Conservation (phyloP, 2,888 invertebrate genomes). For the Tenthredo livida region DNA sequence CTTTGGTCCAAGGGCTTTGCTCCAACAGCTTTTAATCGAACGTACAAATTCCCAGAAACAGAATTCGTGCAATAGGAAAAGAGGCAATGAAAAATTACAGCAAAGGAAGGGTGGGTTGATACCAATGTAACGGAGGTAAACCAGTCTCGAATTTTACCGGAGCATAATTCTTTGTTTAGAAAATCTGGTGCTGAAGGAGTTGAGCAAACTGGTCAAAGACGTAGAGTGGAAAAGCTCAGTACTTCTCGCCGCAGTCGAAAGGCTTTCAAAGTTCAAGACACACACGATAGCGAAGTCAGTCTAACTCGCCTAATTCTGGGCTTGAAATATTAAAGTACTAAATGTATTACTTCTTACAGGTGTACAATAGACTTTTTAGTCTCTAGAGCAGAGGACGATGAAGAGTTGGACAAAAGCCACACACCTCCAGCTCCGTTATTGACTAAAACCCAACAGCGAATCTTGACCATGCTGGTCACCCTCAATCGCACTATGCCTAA, state of each 20-base stretch:
- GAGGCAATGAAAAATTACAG: constrained; percentile 12
- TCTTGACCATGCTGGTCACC: constrained; percentile 74
- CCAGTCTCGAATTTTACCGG: background rate
- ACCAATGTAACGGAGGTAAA: background rate
- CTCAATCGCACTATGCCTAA: constrained; percentile 70
- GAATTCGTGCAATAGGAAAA: background rate
- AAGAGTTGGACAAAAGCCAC: constrained; percentile 72
- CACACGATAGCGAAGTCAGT: constrained; percentile 67
- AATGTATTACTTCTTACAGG: constrained; percentile 58
- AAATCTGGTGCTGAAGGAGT: constrained; percentile 62
- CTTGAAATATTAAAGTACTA: background rate
- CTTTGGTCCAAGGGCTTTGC: background rate
- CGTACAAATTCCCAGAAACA: background rate
- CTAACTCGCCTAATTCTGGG: background rate
- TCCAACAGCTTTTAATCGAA: background rate
- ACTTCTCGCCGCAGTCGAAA: constrained; percentile 63
- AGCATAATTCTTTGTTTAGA: constrained; percentile 62
- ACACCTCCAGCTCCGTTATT: constrained; percentile 79
- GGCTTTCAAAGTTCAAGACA: constrained; percentile 60
- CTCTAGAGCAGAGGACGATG: constrained; percentile 60
- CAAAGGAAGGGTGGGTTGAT: background rate
- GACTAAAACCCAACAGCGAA: constrained; percentile 76
- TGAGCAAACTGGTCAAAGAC: constrained; percentile 62
- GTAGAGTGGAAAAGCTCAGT: constrained; percentile 65
- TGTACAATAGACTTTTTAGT: constrained; percentile 65